Evolutionary conservation across 2,797 vertebrate species (phyloP).

Genomic region (Nyctalus aviator): DNA sequence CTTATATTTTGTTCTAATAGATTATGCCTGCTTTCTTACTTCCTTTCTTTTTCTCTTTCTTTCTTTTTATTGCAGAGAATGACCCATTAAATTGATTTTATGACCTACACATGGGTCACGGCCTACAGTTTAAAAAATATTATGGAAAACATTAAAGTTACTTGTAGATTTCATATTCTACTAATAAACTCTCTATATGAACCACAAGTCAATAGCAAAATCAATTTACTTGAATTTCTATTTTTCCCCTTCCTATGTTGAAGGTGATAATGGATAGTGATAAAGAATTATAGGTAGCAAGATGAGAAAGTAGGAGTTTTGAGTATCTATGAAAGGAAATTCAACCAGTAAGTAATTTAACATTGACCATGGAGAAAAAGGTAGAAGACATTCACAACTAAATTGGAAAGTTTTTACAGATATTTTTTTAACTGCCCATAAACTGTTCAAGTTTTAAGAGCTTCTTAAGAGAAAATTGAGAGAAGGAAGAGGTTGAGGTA

Average conservation of each 20-base stretch:
- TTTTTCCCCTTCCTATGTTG: not conserved
- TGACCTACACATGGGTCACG: not conserved
- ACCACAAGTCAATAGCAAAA: conserved; percentile 28
- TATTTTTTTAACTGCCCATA: not conserved
- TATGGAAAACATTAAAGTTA: conserved; percentile 34
- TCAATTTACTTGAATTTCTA: conserved; percentile 18
- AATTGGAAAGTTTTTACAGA: not conserved
- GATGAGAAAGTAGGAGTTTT: not conserved
- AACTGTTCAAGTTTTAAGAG: conserved; percentile 29
- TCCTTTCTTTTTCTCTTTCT: not conserved
- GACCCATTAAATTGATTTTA: conserved; percentile 10
- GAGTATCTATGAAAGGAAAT: not conserved
- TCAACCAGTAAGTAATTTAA: not conserved
- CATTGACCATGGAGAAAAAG: not conserved
- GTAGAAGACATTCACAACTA: not conserved
- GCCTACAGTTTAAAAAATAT: not conserved
- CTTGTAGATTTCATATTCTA: conserved; percentile 31
- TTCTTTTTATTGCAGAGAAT: not conserved
- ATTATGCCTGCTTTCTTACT: not conserved
- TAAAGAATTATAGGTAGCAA: conserved; percentile 21
- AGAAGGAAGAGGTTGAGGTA: not conserved
- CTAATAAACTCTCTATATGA: conserved; percentile 44
- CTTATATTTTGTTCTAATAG: conserved; percentile 16
- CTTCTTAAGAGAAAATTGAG: not conserved
- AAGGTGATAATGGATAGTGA: not conserved